A percentile compares a stretch with the other conserved stretches of the same genome.
Conservation (phyloP, 64 coral and sea anemone genomes). For the Dendrophyllia cribrosa region DNA sequence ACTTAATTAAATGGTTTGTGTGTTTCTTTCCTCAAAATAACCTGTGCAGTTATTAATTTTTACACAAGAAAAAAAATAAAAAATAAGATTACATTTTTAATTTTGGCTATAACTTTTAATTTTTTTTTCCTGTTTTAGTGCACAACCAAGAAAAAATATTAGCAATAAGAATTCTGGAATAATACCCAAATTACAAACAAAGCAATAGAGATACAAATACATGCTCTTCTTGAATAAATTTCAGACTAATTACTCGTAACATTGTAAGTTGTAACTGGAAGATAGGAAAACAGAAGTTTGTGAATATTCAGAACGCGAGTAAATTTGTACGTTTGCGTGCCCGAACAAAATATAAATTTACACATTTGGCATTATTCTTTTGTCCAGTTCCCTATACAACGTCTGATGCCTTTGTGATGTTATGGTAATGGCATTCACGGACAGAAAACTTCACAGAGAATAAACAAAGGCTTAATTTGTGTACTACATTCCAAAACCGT, state of each 20-base stretch:
- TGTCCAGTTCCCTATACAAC: no score
- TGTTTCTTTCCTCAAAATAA: background rate
- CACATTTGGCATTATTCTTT: background rate
- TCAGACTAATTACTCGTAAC: no score
- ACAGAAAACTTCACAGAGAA: background rate
- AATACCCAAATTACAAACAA: no score
- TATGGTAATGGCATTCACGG: background rate
- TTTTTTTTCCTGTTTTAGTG: background rate
- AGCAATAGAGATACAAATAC: no score
- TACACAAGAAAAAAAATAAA: no score
- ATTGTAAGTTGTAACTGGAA: no score
- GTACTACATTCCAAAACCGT: conserved; percentile 4
- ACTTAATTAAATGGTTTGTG: background rate
- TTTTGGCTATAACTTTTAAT: background rate
- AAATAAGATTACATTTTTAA: no score
- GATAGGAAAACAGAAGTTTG: no score
- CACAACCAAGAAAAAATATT: background rate
- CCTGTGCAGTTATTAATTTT: no score
- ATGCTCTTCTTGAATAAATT: no score
- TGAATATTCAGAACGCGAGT: no score
- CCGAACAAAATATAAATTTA: background rate
- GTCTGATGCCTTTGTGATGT: background rate
- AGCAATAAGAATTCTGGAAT: no score
- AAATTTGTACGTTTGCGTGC: background rate
- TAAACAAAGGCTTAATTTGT: background rate